Conservation (phyloP, 2,888 invertebrate species). For the Oxytorus armatus region DNA sequence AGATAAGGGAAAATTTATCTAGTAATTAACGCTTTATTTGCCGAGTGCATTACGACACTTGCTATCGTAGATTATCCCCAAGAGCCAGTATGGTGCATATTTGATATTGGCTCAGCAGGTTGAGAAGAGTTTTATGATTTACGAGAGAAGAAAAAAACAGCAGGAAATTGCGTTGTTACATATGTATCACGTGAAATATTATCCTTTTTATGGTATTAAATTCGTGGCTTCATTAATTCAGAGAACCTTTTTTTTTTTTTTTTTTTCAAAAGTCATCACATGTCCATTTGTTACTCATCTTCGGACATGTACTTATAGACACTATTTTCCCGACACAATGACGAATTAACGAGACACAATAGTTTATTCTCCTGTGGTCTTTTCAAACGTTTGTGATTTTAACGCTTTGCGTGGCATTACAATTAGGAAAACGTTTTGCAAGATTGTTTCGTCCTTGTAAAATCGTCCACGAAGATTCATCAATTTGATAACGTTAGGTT, state of each 20-base stretch:
- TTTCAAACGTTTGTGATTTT: slow-evolving; percentile 5
- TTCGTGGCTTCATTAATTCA: background rate
- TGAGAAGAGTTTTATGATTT: background rate
- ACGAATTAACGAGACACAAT: slow-evolving; percentile 24
- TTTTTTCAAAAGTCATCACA: too few relatives aligned
- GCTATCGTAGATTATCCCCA: slow-evolving; percentile 39
- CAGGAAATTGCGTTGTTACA: background rate
- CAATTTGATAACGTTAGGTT: slow-evolving; percentile 8
- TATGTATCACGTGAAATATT: background rate
- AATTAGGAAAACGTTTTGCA: slow-evolving; percentile 23
- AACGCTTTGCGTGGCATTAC: background rate
- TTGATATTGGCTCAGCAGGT: background rate
- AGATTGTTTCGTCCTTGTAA: slow-evolving; percentile 54
- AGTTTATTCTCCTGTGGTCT: background rate
- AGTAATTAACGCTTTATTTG: slow-evolving; percentile 60
- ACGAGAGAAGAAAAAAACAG: background rate
- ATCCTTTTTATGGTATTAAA: slow-evolving; percentile 16
- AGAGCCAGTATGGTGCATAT: background rate
- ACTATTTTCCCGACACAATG: slow-evolving; percentile 10
- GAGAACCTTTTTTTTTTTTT: too few relatives aligned
- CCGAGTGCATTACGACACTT: slow-evolving; percentile 46
- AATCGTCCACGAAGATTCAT: slow-evolving; percentile 51
- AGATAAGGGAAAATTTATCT: slow-evolving; percentile 55
- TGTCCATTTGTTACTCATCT: slow-evolving; percentile 31
- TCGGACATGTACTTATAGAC: slow-evolving; percentile 1